A percentile compares a stretch with the other conserved stretches of the same genome.
Conservation (phyloP, 2,797 vertebrate genomes). For the Acanthurus lineatus region DNA sequence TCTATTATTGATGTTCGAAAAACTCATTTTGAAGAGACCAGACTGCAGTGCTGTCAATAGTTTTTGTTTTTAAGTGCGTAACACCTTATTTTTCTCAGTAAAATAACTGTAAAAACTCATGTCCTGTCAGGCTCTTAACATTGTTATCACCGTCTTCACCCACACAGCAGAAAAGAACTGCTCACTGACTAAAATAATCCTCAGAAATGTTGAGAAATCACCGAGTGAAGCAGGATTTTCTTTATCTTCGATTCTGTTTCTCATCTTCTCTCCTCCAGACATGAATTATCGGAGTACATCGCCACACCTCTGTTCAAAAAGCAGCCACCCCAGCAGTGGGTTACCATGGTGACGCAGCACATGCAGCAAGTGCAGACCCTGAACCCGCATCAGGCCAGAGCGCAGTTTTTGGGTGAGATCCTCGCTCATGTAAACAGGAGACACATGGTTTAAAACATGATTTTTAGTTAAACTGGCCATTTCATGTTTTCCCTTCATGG, state of each 20-base stretch:
- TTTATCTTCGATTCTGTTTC: constrained; percentile 53
- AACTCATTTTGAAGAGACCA: constrained; percentile 10
- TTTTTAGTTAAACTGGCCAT: no score
- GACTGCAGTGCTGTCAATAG: constrained; percentile 7
- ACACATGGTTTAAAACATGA: not conserved
- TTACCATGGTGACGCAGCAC: constrained; percentile 91
- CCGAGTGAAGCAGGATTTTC: constrained; percentile 39
- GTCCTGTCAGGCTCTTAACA: constrained; percentile 22
- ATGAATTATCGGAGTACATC: constrained; percentile 93
- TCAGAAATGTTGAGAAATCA: constrained; percentile 49
- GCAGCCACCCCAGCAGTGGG: constrained; percentile 90
- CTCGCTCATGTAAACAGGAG: constrained; percentile 36
- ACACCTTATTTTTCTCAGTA: constrained; percentile 22
- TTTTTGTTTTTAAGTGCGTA: constrained; percentile 20
- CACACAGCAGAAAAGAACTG: constrained; percentile 38
- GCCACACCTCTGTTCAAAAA: constrained; percentile 89
- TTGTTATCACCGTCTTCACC: constrained; percentile 32
- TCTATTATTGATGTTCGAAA: not conserved
- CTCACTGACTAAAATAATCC: constrained; percentile 46
- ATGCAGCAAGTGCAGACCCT: constrained; percentile 92
- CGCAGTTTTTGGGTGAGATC: constrained; percentile 93
- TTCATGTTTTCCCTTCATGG: no score
- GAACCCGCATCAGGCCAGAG: constrained; percentile 93
- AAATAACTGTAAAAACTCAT: constrained; percentile 16
- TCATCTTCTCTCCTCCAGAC: constrained; percentile 77